phyloP scores from a whole-genome alignment of 2,113 vertebrate species.

The Budorcas taxicolor region DNA sequence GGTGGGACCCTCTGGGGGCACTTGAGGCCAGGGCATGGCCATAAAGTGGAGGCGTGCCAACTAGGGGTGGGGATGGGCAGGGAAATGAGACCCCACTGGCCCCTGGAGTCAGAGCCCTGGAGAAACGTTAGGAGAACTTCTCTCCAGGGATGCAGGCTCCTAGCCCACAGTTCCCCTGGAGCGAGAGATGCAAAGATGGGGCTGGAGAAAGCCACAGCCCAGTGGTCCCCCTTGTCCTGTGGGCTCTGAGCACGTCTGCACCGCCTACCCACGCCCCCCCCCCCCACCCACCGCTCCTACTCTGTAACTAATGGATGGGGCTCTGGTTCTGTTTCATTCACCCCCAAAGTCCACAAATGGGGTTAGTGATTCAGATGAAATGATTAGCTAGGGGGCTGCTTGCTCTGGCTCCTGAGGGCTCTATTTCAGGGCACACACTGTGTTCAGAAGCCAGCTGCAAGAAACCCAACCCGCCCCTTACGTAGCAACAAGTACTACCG shows the following conservation, averaged over 20 bases:
- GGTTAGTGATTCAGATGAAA: neutral
- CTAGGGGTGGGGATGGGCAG: neutral
- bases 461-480: accelerated
- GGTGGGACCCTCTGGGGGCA: neutral
- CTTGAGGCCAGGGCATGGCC: neutral
- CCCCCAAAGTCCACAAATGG: neutral
- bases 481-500: neutral
- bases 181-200: neutral
- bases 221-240: neutral
- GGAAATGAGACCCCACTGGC: accelerated
- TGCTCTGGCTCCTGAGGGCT: neutral
- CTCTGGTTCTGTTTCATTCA: neutral
- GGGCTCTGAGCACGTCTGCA: neutral
- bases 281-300: accelerated
- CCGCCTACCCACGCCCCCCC: too few species aligned
- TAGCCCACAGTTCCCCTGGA: neutral
- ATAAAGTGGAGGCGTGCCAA: neutral
- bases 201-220: neutral
- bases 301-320: neutral
- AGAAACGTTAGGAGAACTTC: neutral
- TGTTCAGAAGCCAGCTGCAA: accelerated
- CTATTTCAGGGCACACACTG: neutral
- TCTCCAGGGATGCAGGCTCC: neutral
- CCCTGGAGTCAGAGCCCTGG: accelerated
- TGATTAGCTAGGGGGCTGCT: neutral